A percentile compares a stretch with the other conserved stretches of the same genome.
Evolutionary conservation across 2,113 vertebrate species (phyloP).

Genomic region (Vombatus ursinus): DNA sequence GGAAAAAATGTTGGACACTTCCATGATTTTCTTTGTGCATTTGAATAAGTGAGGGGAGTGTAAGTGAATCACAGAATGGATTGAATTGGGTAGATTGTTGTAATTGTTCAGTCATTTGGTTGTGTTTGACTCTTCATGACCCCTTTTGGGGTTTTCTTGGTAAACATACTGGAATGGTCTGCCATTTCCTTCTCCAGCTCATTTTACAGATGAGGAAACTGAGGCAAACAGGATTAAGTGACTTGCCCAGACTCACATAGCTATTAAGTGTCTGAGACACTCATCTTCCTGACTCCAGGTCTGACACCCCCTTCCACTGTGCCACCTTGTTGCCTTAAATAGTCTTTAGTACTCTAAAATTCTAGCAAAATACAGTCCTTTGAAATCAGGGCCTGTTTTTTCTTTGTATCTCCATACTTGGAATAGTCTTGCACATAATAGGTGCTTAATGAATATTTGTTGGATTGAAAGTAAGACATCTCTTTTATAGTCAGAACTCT

Average conservation of each 20-base stretch:
- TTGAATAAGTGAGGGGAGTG: neutral
- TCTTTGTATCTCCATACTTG: neutral
- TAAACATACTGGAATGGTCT: neutral
- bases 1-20: neutral
- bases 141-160: neutral
- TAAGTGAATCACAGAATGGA: neutral
- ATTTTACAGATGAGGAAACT: neutral
- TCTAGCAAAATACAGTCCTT: neutral
- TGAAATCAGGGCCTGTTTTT: constrained; percentile 19
- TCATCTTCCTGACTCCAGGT: neutral
- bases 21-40: neutral
- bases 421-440: neutral
- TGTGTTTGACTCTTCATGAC: neutral
- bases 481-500: neutral
- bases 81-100: neutral
- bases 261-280: neutral
- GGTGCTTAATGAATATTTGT: neutral
- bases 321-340: neutral
- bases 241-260: neutral
- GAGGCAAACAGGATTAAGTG: neutral
- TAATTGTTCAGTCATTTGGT: neutral
- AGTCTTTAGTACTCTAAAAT: neutral
- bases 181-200: neutral
- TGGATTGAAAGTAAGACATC: neutral
- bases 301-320: neutral